Percentiles rank a stretch among this genome's conserved stretches.
phyloP scores from a whole-genome alignment of 2,888 invertebrate species.

The Macrosiphum euphorbiae region DNA sequence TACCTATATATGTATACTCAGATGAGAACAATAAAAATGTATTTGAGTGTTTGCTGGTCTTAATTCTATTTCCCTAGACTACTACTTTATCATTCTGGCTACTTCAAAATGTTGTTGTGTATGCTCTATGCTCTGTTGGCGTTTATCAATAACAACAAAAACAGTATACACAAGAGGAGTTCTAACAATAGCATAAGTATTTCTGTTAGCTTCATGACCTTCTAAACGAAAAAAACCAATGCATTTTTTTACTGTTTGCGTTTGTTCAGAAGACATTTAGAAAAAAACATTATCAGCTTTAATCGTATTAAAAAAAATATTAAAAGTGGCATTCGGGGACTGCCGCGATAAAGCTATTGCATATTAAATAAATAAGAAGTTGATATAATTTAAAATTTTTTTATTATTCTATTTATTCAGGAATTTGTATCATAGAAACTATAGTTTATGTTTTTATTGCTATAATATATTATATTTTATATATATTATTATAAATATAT shows the following conservation, averaged over 20 bases:
- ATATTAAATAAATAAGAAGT: no score
- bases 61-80: background rate
- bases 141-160: constrained; percentile 10
- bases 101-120: background rate
- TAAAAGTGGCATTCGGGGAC: no score
- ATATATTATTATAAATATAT: no score
- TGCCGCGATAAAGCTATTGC: no score
- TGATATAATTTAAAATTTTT: no score
- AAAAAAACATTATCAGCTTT: background rate
- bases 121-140: background rate
- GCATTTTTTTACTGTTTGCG: background rate
- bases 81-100: background rate
- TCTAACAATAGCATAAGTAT: background rate
- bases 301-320: background rate
- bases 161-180: background rate
- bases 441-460: no score
- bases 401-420: no score
- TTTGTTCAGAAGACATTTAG: background rate
- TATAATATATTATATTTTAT: no score
- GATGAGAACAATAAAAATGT: background rate
- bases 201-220: background rate
- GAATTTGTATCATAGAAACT: no score
- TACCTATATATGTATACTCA: background rate
- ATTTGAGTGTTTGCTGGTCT: background rate
- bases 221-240: background rate